A percentile compares a stretch with the other conserved stretches of the same genome.
Evolutionary conservation across 2,888 invertebrate genomes (phyloP).

Genomic region (Macrosiphum euphorbiae): DNA sequence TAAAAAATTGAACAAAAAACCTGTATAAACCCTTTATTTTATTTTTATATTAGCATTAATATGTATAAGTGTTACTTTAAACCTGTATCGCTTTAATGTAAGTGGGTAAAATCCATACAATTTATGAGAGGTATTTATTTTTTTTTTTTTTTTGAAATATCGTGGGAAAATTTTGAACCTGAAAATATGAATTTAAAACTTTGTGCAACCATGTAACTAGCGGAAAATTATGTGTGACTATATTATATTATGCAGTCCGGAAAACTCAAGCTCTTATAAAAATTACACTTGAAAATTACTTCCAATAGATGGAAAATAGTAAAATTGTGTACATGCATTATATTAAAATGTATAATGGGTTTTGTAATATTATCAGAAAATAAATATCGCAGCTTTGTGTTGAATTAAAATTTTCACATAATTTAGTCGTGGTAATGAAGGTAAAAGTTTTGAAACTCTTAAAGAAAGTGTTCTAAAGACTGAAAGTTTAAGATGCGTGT

Average conservation of each 20-base stretch:
- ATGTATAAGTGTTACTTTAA: neutral
- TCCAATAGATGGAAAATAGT: neutral
- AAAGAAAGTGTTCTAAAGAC: neutral
- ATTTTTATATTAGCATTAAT: neutral
- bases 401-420: neutral
- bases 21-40: neutral
- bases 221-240: neutral
- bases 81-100: neutral
- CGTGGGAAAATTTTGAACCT: neutral
- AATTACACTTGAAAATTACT: neutral
- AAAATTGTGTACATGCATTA: neutral
- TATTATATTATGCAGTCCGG: neutral
- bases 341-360: neutral
- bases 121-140: neutral
- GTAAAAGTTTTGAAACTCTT: neutral
- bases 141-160: neutral
- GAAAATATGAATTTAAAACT: neutral
- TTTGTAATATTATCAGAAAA: neutral
- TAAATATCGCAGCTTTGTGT: neutral
- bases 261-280: neutral
- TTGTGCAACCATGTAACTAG: neutral
- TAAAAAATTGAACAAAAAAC: neutral
- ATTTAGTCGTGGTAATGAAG: neutral
- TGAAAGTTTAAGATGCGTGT: neutral
- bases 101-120: neutral